Percentiles rank a stretch among this genome's conserved stretches.
Evolutionary conservation across 2,888 invertebrate genomes (phyloP).

Genomic region (Byasa hedistus): DNA sequence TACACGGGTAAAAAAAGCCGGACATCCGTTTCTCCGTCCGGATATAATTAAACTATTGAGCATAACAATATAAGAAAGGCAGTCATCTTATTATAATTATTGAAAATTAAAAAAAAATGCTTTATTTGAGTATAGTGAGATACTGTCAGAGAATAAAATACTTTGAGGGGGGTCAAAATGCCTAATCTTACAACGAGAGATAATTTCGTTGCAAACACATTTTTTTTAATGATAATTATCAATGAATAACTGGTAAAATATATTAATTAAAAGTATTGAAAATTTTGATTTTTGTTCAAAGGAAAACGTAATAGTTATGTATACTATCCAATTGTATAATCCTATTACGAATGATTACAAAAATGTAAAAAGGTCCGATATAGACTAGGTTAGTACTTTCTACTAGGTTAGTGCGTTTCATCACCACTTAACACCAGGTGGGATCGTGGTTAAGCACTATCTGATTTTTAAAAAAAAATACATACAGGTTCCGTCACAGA

Average conservation of each 20-base stretch:
- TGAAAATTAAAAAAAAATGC: constrained; percentile 67
- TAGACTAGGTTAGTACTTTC: constrained; percentile 3
- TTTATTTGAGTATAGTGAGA: constrained; percentile 68
- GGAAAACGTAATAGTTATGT: no score
- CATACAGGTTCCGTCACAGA: constrained; percentile 15
- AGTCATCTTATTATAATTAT: constrained; percentile 66
- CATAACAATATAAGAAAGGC: constrained; percentile 73
- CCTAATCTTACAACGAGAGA: constrained; percentile 24
- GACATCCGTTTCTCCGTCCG: constrained; percentile 38
- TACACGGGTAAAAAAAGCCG: constrained; percentile 63
- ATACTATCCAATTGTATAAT: constrained; percentile 5
- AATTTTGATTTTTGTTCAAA: no score
- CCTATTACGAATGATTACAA: not conserved
- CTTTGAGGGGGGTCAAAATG: constrained; percentile 20
- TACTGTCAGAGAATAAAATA: constrained; percentile 55
- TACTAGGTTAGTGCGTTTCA: not conserved
- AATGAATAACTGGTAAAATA: not conserved
- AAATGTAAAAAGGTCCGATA: constrained; percentile 1
- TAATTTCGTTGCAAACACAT: not conserved
- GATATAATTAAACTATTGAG: constrained; percentile 71
- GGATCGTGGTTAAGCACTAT: no score
- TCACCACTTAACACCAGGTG: no score
- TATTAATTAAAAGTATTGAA: not conserved
- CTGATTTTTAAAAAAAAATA: not conserved
- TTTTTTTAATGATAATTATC: not conserved